A percentile compares a stretch with the other conserved stretches of the same genome.
Conservation (phyloP, 2,797 vertebrate genomes). For the Smutsia temminckii region DNA sequence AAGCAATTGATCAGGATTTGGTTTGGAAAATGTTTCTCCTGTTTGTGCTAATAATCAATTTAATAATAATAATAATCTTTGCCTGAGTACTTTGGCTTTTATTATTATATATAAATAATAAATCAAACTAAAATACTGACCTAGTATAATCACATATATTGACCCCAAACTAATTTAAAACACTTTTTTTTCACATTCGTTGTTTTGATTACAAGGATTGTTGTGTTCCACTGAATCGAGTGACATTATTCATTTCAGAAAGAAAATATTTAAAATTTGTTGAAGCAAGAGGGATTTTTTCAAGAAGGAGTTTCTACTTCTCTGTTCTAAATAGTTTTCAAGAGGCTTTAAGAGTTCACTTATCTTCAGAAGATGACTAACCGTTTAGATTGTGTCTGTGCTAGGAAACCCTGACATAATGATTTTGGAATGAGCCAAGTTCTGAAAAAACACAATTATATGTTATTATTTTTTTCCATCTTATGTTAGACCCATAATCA, state of each 20-base stretch:
- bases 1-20: background rate
- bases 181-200: background rate
- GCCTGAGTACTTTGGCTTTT: background rate
- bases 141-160: background rate
- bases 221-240: background rate
- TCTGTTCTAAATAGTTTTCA: conserved; percentile 45
- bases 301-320: conserved; percentile 11
- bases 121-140: conserved; percentile 3
- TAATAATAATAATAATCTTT: background rate
- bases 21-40: background rate
- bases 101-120: conserved; percentile 12
- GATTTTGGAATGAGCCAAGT: conserved; percentile 64
- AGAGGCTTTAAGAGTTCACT: conserved; percentile 52
- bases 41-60: background rate
- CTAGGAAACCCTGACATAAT: conserved; percentile 27
- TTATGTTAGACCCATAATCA: conserved; percentile 67
- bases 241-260: conserved; percentile 18
- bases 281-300: background rate
- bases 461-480: conserved; percentile 69
- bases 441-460: conserved; percentile 73
- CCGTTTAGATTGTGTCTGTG: conserved; percentile 38
- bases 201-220: conserved; percentile 2
- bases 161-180: background rate
- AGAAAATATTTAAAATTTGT: conserved; percentile 60
- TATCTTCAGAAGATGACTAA: conserved; percentile 57